Conservation (phyloP, 2,888 invertebrate genomes). For the Craniophora ligustri region DNA sequence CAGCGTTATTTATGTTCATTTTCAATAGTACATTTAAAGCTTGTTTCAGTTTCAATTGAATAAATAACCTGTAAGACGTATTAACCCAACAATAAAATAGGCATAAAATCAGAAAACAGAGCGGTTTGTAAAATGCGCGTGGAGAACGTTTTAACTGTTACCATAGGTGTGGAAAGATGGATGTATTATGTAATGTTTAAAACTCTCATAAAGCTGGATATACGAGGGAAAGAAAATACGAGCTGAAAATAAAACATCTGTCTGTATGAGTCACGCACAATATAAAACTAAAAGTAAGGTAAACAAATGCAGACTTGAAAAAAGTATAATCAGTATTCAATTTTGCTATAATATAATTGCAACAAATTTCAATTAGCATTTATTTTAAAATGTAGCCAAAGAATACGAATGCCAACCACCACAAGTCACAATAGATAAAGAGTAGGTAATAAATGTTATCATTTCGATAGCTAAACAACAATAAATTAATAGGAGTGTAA, state of each 20-base stretch:
- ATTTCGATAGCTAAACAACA: constrained; percentile 61
- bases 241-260: constrained; percentile 81
- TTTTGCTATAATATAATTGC: constrained; percentile 54
- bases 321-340: constrained; percentile 56
- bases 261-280: constrained; percentile 74
- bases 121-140: constrained; percentile 26
- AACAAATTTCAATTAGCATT: constrained; percentile 36
- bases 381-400: constrained; percentile 10
- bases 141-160: constrained; percentile 59
- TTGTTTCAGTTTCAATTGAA: constrained; percentile 15
- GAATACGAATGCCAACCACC: constrained; percentile 28
- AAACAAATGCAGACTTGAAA: constrained; percentile 72
- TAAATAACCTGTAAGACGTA: constrained; percentile 16
- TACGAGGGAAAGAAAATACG: constrained; percentile 71
- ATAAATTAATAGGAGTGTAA: constrained; percentile 66
- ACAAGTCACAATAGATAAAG: constrained; percentile 45
- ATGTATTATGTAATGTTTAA: constrained; percentile 76
- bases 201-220: constrained; percentile 78
- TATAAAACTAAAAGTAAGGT: constrained; percentile 75
- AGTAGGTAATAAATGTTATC: constrained; percentile 54
- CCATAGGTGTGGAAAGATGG: constrained; percentile 66
- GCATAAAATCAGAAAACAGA: constrained; percentile 26
- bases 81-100: constrained; percentile 29
- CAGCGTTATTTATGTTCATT: neutral
- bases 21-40: constrained; percentile 6